Evolutionary conservation across 1,140 invertebrate species (phyloP), one percentile per base, ranked within the genome.

Genomic region (Apocrypta bakeri): DNA sequence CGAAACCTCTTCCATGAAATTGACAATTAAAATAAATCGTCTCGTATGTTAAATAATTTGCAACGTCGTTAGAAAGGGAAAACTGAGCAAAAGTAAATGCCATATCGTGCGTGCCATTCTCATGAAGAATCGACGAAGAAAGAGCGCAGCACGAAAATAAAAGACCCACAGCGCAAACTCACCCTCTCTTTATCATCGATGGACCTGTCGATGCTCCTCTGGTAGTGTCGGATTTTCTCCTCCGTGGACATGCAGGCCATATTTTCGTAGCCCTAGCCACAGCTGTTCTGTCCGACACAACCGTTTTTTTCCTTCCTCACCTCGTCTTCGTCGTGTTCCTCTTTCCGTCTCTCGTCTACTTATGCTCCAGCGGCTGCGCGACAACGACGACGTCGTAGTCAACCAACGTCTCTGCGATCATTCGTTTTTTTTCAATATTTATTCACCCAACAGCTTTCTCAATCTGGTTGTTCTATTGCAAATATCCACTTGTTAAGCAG

Each of bases 161-260:
- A 14, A 21, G 48, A 56, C 2, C 4, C 21, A 7, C 17, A n/a
- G 1, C 3, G 3, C 84, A 85, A 73, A 84, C 94, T 93, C 90
- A 95, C 94, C 89, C 94, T 93, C 85, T 92, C 90, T 85, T 94
- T 93, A 85, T 95, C 92, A 81, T 93, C 91, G 61, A 89, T 86
- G 86, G 93, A 93, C 91, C 93, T 94, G 88, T 94, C 94, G 85
- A 95, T 94, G 88, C 92, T 93, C 87, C 93, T 91, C 88, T 95
- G 94, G 89, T 95, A 95, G 91, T 95, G 93, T 87, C 93, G 86
- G 71, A 92, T 91, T 86, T 89, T 91, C 56, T 91, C 89, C 72
- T 89, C 85, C 84, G 91, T 87, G 81, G 87, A 88, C 90, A 91
- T 92, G 63, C 14, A 61, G 56, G 27, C 1, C 63, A 66, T 25